Evolutionary conservation across 2,113 vertebrate species (phyloP).

Genomic region (Sinocyclocheilus anophthalmus): DNA sequence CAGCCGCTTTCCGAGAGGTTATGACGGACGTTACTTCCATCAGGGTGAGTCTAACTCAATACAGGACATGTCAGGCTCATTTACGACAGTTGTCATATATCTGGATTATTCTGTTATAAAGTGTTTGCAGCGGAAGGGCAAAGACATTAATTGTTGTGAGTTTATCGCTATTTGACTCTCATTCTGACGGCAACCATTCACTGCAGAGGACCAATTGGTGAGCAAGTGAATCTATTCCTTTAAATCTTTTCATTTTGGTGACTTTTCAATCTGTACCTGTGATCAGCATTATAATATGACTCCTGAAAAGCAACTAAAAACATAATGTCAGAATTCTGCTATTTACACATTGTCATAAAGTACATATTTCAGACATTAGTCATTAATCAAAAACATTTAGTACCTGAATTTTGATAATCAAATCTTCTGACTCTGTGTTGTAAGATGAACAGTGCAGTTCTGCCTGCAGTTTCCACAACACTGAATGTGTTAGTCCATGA

Average conservation of each 20-base stretch:
- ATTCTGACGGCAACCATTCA: no score
- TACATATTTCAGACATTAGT: not conserved
- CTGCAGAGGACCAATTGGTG: no score
- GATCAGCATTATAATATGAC: not conserved
- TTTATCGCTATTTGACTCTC: no score
- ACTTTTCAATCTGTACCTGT: not conserved
- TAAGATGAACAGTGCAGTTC: not conserved
- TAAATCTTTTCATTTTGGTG: not conserved
- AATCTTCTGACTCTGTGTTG: not conserved
- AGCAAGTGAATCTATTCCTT: not conserved
- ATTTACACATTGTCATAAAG: not conserved
- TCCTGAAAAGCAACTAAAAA: not conserved
- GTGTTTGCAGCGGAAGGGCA: not conserved
- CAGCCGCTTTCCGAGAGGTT: constrained; percentile 85
- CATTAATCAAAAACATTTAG: not conserved
- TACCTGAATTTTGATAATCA: not conserved
- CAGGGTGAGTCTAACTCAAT: constrained; percentile 71
- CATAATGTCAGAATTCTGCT: not conserved
- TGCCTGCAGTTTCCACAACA: not conserved
- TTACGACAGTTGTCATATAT: not conserved
- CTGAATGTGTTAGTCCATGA: not conserved
- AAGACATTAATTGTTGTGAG: no score
- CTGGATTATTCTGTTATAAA: not conserved
- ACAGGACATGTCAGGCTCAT: not conserved
- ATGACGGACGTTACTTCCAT: constrained; percentile 85